phyloP scores from a whole-genome alignment of 2,888 invertebrate species.

The Loripinus fragilis region DNA sequence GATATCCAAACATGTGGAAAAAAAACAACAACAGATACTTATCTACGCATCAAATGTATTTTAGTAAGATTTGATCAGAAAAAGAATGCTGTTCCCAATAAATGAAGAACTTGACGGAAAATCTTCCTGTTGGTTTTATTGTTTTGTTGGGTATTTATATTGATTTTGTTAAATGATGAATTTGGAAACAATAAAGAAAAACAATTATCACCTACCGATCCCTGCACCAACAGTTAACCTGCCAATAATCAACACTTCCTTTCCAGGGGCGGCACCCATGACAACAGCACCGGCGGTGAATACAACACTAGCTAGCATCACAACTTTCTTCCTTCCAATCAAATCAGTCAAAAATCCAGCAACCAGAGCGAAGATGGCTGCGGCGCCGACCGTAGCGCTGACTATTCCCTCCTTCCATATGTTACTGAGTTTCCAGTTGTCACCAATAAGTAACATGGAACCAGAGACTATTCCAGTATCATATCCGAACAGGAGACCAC shows the following conservation, averaged over 20 bases:
- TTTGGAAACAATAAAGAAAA: too few species aligned
- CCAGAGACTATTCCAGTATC: slow-evolving; percentile 85
- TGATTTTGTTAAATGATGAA: too few species aligned
- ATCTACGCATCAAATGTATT: too few species aligned
- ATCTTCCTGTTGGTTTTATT: too few species aligned
- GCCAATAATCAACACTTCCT: slow-evolving; percentile 82
- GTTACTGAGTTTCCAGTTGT: slow-evolving; percentile 82
- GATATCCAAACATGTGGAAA: too few species aligned
- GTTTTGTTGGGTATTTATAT: too few species aligned
- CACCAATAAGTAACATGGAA: slow-evolving; percentile 83
- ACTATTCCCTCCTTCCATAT: slow-evolving; percentile 85
- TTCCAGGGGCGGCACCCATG: slow-evolving; percentile 81
- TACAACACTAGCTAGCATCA: slow-evolving; percentile 84
- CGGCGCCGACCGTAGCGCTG: slow-evolving; percentile 84
- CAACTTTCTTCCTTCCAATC: slow-evolving; percentile 84
- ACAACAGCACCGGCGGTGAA: slow-evolving; percentile 84
- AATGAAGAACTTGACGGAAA: too few species aligned
- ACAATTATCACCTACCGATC: slow-evolving; percentile 84
- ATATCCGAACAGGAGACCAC: slow-evolving; percentile 85
- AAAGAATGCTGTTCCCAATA: too few species aligned
- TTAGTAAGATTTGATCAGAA: too few species aligned
- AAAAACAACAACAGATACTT: too few species aligned
- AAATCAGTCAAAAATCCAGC: slow-evolving; percentile 84
- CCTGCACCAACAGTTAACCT: slow-evolving; percentile 84
- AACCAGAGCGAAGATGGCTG: slow-evolving; percentile 83